Base-by-base conservation (phyloP, 2,113 vertebrate genomes). In the Erinaceus europaeus region DNA sequence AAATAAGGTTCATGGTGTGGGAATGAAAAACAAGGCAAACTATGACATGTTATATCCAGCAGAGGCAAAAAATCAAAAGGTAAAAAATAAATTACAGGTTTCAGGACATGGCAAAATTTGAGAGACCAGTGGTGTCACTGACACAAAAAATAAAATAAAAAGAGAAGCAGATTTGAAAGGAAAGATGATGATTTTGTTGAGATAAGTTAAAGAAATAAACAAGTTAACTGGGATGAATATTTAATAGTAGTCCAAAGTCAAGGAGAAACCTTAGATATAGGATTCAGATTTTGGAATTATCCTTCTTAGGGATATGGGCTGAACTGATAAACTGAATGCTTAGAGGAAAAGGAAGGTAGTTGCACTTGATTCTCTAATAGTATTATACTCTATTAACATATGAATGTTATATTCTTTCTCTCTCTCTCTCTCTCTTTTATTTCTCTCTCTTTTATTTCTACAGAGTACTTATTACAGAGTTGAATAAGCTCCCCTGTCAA, bases 1-100 rank as follows among this genome's bases (percentile, higher is more conserved):
- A 64, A 73, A 20, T 21, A 59, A 34, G 25, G 9, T 5, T 17
- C 32, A 74, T 1, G 1, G 2, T 5, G 1, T 3, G 1, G 27
- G 3, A 38, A 81, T 52, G 20, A 81, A 62, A 85, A 40, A 9
- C 6, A 44, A 75, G 75, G 25, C 32, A 23, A 14, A 14, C 27
- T 72, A 25, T 17, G 21, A 79, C 61, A 79, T 64, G 65, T 65
- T 32, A 69, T 17, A 80, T 74, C 13, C 6, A 4, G 77, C 20
- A 50, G 57, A 85, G 48, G 38, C 3, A 76, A 78, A 7, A 84
- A 25, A 36, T 0, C 34, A n/a, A 61, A 23, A 61, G 10, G 77
- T 48, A 79, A 48, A 38, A 2, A 57, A n/a, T 46, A 64, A 87
- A 71, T 69, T 5, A 65, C 8, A 83, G 3, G 65, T 71, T 52